Conservation (phyloP, 2,888 invertebrate species). For the Sepioteuthis lessoniana region DNA sequence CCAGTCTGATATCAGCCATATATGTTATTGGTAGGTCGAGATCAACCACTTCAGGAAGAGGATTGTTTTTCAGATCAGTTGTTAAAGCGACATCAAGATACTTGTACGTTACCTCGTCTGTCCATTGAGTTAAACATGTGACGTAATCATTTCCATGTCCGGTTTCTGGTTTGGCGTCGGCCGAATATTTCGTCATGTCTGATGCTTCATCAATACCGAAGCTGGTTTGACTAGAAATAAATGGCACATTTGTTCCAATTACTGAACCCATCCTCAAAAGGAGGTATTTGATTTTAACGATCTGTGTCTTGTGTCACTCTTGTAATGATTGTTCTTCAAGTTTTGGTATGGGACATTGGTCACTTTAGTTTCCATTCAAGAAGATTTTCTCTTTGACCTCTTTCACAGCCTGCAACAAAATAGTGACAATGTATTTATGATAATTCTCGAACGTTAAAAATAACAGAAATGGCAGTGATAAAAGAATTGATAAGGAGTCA, state of each 20-base stretch:
- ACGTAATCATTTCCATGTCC: not conserved
- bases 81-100: not conserved
- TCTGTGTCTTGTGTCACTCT: not conserved
- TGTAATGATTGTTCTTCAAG: not conserved
- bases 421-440: not conserved
- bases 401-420: not conserved
- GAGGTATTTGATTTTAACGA: not conserved
- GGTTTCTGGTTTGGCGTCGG: not conserved
- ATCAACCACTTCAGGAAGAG: not conserved
- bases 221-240: not conserved
- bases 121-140: not conserved
- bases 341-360: not conserved
- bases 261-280: not conserved
- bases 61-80: not conserved
- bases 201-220: not conserved
- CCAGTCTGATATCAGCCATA: not conserved
- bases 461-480: too few species aligned
- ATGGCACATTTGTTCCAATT: not conserved
- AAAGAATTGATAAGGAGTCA: too few species aligned
- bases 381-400: not conserved
- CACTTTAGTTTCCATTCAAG: not conserved
- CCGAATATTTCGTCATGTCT: not conserved
- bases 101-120: conserved; percentile 38
- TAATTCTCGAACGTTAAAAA: too few species aligned
- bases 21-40: not conserved